Base-by-base conservation (phyloP, 1,140 invertebrate genomes). In the Tetragonula clypearis region DNA sequence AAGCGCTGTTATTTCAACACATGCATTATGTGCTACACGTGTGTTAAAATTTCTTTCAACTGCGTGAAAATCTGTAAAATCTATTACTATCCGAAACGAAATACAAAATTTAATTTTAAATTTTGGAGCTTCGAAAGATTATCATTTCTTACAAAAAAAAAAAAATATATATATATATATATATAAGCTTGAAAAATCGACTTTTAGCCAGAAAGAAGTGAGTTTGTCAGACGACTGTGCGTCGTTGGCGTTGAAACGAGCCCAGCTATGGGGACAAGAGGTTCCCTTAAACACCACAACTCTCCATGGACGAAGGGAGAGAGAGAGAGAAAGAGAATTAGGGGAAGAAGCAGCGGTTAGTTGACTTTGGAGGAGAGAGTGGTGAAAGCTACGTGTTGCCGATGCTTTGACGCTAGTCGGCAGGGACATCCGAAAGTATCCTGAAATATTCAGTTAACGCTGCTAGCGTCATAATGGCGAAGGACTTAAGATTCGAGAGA, bases 361-460 rank as follows among this genome's bases (percentile, higher is more conserved):
- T 14, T 23, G 26, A 17, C 49, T 69, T 53, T 53, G 35, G 65
- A 80, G 69, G 53, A 77, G 55, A 86, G 72, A 30, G 30, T 56
- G 49, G 19, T 23, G 26, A 14, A 62, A 62, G n/a, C 62, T 66
- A 66, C n/a, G n/a, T 66, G 56, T 58, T 49, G 56, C 19, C 55
- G 41, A 55, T 49, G 66, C 74, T 77, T 79, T 90, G 87, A 87
- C 82, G 68, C 87, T 69, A 83, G 84, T 26, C 71, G 56, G 55
- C 62, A 68, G 26, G 35, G 71, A 69, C 79, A 69, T 85, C 81
- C 81, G 79, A 90, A 90, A 91, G 86, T 91, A 91, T 90, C 75
- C 66, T 92, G 82, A 92, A 91, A 92, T 90, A 91, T 92, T 92
- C 86, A 91, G 79, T 89, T 88, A 91, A 82, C 86, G 75, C 82